These are phyloP conservation scores for Melierax canorus DNA, from an alignment of 2,113 vertebrate genomes.

Conservation along the genomic window DNA sequence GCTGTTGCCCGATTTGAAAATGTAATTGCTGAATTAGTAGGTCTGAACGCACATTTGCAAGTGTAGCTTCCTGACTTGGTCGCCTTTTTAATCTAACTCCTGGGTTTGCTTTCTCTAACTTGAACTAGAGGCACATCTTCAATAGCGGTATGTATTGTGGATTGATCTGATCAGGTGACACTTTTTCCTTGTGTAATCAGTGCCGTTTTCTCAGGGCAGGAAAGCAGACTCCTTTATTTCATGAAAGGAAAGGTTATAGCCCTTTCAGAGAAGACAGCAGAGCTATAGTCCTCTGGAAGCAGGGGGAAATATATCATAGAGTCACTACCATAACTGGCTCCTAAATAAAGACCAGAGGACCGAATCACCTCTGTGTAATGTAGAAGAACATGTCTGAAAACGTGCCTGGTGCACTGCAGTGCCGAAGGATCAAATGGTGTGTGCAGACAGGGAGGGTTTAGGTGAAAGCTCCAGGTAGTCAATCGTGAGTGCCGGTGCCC, in stretches of 20 bases:
- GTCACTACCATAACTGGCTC: not conserved
- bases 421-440: not conserved
- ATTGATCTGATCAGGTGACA: not conserved
- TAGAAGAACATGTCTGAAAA: not conserved
- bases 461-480: not conserved
- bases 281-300: not conserved
- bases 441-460: not conserved
- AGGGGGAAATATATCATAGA: not conserved
- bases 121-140: not conserved
- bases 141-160: not conserved
- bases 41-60: not conserved
- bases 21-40: not conserved
- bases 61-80: not conserved
- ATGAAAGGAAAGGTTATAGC: not conserved
- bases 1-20: not conserved
- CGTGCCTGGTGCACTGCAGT: not conserved
- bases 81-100: not conserved
- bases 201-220: not conserved
- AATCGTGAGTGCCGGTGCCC: fast-evolving
- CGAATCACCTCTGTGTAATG: not conserved
- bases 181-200: not conserved
- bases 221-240: not conserved
- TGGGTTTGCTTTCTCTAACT: not conserved
- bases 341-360: not conserved
- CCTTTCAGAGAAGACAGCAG: not conserved